phyloP scores from a whole-genome alignment of 2,797 vertebrate species.

The Scolopax bukidnonensis region DNA sequence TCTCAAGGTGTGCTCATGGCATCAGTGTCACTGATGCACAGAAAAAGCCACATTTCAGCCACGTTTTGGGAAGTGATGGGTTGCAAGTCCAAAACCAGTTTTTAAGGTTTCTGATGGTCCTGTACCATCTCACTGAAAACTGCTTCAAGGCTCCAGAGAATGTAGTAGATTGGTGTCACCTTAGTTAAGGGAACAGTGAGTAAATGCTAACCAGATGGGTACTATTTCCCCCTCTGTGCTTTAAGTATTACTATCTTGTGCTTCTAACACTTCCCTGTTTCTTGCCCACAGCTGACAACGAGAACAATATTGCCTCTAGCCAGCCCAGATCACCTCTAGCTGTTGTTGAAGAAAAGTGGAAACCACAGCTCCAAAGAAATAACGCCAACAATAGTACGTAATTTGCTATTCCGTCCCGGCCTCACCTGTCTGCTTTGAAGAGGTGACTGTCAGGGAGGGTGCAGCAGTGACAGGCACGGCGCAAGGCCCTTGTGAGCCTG shows the following conservation, averaged over 20 bases:
- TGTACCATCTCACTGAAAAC: background rate
- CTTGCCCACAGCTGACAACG: constrained; percentile 89
- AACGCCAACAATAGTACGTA: constrained; percentile 88
- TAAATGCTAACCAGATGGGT: background rate
- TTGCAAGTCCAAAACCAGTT: background rate
- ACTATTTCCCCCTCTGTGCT: background rate
- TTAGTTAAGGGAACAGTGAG: background rate
- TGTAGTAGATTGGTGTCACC: background rate
- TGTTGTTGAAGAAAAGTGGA: constrained; percentile 89
- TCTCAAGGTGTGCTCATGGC: background rate
- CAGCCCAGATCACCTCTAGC: constrained; percentile 88
- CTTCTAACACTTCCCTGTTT: constrained; percentile 16
- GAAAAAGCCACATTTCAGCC: background rate
- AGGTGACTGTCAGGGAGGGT: background rate
- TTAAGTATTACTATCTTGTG: background rate
- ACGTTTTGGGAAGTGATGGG: background rate
- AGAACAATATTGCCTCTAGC: constrained; percentile 92
- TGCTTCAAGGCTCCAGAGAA: background rate
- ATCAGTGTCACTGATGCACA: background rate
- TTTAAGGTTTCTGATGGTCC: background rate
- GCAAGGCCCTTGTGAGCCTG: background rate
- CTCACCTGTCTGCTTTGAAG: background rate
- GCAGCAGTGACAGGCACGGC: background rate
- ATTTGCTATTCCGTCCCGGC: background rate
- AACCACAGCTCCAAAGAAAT: constrained; percentile 88